Base-by-base conservation (phyloP, 2,888 invertebrate species). In the Agonopterix alstromeriana region DNA sequence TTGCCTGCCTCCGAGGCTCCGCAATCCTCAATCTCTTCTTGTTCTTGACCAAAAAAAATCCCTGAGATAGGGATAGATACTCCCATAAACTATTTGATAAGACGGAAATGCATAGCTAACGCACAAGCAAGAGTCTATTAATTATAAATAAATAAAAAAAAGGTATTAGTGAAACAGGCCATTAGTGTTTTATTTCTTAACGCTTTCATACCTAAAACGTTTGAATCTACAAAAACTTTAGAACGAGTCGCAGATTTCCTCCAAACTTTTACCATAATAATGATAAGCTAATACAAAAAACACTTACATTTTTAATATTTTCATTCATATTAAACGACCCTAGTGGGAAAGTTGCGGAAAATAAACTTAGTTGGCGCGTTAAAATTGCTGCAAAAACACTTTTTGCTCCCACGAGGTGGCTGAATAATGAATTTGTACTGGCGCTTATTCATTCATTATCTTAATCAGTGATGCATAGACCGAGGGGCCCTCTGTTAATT, bases 291-390 rank as follows among this genome's bases (percentile, higher is more conserved):
- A n/a, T 12, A 42, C 42, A 42, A 9, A 11, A n/a, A n/a, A 38
- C 57, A 67, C 60, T 62, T 61, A 65, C 59, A 63, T 64, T 65
- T 67, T 66, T 63, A 61, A 63, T 56, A 54, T 56, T 58, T 58
- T 53, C 54, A 59, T 63, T 52, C 63, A 65, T 68, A 58, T 58
- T 61, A 56, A 46, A 53, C 44, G 49, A 56, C 60, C 49, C 46
- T 46, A 47, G 49, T 50, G 47, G 48, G 46, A 54, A 61, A 61
- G 57, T 65, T 60, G 53, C 45, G 44, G 54, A 55, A 49, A 53
- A 52, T 11, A 46, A 54, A 58, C 56, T 62, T 53, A 55, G 56
- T 49, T 52, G 48, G 53, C 55, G 54, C 56, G 51, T 54, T 58
- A 48, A 55, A 60, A 56, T 57, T 56, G 51, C 53, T 48, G 49